Evolutionary conservation across 2,113 vertebrate species (phyloP).

Genomic region (Prochilodus magdalenae): DNA sequence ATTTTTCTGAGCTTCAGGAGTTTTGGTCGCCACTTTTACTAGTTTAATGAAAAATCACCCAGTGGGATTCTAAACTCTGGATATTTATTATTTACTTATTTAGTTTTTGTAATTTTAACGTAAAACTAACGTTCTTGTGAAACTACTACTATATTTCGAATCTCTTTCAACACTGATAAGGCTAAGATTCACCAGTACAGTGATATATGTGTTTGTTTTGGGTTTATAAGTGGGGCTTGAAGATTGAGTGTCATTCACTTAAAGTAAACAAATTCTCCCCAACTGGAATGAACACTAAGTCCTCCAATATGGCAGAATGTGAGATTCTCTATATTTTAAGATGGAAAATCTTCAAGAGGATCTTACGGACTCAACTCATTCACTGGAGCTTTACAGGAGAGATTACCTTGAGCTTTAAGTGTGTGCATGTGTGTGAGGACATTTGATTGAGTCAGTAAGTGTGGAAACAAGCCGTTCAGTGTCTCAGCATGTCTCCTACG

Average conservation of each 20-base stretch:
- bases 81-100: too few species aligned
- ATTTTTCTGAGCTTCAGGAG: too few species aligned
- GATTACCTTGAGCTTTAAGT: not conserved
- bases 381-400: not conserved
- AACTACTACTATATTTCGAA: too few species aligned
- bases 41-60: too few species aligned
- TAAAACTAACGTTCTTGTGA: too few species aligned
- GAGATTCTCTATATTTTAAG: not conserved
- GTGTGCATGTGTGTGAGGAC: not conserved
- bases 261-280: not conserved
- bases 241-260: not conserved
- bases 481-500: not conserved
- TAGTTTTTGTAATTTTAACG: too few species aligned
- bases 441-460: not conserved
- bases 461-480: not conserved
- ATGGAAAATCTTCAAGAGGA: not conserved
- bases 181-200: too few species aligned
- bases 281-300: not conserved
- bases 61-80: too few species aligned
- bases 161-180: too few species aligned
- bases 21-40: too few species aligned
- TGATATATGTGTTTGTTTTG: not conserved
- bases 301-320: not conserved
- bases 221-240: not conserved
- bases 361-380: not conserved